Conservation (phyloP, 1,140 invertebrate species). For the Oreohelix idahoensis region DNA sequence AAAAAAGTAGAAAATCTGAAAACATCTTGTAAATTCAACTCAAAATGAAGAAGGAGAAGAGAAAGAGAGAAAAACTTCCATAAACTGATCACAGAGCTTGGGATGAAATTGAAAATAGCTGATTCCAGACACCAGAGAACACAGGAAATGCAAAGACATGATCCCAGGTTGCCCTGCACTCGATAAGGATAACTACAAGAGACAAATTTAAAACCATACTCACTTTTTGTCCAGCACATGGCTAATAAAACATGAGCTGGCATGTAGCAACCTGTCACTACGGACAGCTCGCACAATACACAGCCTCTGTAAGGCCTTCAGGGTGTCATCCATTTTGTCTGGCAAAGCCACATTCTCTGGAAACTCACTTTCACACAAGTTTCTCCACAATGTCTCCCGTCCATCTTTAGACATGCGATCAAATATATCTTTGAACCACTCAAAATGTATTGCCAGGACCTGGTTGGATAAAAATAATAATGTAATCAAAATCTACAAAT, state of each 20-base stretch:
- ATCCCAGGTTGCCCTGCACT: no score
- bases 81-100: no score
- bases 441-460: conserved; percentile 51
- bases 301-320: conserved; percentile 68
- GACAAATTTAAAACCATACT: conserved; percentile 40
- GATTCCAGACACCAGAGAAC: no score
- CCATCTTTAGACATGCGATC: conserved; percentile 72
- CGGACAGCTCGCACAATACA: conserved; percentile 70
- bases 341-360: conserved; percentile 69
- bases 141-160: no score
- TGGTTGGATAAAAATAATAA: conserved; percentile 29
- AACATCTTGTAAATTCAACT: no score
- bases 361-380: conserved; percentile 69
- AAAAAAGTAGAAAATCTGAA: no score
- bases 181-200: not conserved
- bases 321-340: conserved; percentile 69
- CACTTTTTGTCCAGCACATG: conserved; percentile 71
- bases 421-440: conserved; percentile 68
- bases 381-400: conserved; percentile 71
- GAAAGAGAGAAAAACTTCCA: no score
- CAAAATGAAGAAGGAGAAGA: no score
- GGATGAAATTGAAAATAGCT: no score
- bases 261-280: conserved; percentile 69
- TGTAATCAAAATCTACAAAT: no score
- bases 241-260: conserved; percentile 65